Percentiles rank a stretch among this genome's conserved stretches.
Conservation (phyloP, 2,113 vertebrate species). For the Forbesichthys papilliferus region DNA sequence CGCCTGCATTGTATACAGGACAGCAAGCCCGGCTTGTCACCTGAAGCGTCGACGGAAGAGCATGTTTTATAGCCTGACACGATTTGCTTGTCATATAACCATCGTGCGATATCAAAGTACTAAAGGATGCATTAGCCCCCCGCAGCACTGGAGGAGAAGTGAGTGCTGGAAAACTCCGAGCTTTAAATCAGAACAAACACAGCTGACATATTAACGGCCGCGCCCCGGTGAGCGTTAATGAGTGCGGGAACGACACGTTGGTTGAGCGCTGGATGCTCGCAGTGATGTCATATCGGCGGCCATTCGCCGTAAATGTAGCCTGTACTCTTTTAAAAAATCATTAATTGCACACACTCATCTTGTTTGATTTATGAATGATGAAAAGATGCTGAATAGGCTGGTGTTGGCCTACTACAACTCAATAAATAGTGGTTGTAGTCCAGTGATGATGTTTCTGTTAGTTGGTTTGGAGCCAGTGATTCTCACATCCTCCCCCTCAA, state of each 20-base stretch:
- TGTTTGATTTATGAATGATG: conserved; percentile 48
- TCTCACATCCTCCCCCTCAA: conserved; percentile 46
- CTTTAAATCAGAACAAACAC: conserved; percentile 52
- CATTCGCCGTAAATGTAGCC: not conserved
- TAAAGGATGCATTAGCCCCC: conserved; percentile 63
- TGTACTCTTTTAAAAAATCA: conserved; percentile 5
- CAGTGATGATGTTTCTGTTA: conserved; percentile 52
- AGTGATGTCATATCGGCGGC: not conserved
- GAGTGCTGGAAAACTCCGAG: conserved; percentile 32
- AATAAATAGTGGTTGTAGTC: conserved; percentile 50
- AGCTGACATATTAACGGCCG: conserved; percentile 34
- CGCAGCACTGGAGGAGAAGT: conserved; percentile 43
- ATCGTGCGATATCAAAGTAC: conserved; percentile 57
- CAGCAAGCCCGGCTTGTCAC: conserved; percentile 55
- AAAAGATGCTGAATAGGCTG: conserved; percentile 15
- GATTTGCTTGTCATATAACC: conserved; percentile 54
- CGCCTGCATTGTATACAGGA: conserved; percentile 48
- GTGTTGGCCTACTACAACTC: conserved; percentile 30
- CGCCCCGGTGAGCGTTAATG: conserved; percentile 12
- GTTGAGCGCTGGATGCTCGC: conserved; percentile 22
- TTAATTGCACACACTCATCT: conserved; percentile 14
- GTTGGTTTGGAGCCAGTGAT: conserved; percentile 51
- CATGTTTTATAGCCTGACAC: conserved; percentile 60
- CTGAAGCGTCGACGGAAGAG: conserved; percentile 57
- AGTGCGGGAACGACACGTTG: not conserved